These are phyloP conservation scores for Trichechus manatus DNA, from an alignment of 2,113 vertebrate genomes.

Conservation along the genomic window DNA sequence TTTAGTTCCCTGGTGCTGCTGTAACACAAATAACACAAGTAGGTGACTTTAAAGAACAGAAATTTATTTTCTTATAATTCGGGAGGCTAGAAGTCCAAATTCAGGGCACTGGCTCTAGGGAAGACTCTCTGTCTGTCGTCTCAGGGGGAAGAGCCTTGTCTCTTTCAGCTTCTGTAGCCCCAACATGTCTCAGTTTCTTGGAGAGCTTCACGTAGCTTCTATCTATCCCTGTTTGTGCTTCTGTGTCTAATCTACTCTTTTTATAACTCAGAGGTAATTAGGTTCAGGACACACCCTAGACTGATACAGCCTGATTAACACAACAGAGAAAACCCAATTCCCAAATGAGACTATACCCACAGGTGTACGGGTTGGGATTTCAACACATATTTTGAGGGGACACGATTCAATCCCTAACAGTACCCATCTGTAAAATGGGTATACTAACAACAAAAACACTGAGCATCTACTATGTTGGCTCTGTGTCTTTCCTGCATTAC, in stretches of 20 bases:
- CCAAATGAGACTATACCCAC: background rate
- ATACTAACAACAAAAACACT: background rate
- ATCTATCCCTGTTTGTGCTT: background rate
- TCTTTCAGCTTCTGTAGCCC: background rate
- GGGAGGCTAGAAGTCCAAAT: background rate
- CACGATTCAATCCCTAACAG: background rate
- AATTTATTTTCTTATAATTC: background rate
- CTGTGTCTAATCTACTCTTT: background rate
- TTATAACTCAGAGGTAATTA: background rate
- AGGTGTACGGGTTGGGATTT: background rate
- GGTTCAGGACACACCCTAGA: background rate
- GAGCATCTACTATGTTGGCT: fast-evolving
- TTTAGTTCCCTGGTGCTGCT: background rate
- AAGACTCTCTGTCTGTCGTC: background rate
- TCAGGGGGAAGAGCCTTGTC: background rate
- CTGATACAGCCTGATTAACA: background rate
- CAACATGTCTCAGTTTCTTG: background rate
- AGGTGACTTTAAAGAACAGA: background rate
- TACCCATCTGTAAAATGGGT: background rate
- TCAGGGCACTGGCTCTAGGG: background rate
- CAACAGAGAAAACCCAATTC: background rate
- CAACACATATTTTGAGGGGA: background rate
- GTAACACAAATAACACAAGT: too few relatives aligned
- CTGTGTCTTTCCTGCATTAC: background rate
- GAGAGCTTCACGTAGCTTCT: background rate